Conservation (phyloP, 2,888 invertebrate species). For the Ypsolopha scabrella region DNA sequence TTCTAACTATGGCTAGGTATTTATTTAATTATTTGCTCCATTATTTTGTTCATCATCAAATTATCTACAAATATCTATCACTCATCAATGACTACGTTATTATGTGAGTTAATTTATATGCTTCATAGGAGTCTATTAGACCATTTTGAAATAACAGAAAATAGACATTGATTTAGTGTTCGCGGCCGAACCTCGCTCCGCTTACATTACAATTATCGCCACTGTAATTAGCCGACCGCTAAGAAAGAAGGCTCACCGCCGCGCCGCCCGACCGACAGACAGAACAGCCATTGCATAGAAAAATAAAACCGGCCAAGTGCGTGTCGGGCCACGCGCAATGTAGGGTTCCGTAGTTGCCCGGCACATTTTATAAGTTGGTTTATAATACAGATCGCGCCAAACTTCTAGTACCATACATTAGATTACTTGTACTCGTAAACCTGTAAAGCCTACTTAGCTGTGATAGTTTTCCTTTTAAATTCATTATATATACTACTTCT, state of each 20-base stretch:
- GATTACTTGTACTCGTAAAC: too few species aligned
- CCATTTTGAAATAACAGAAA: constrained; percentile 4
- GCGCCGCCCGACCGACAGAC: constrained; percentile 16
- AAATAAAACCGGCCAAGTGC: constrained; percentile 39
- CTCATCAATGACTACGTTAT: background rate
- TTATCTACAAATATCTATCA: background rate
- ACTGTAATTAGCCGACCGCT: constrained; percentile 27
- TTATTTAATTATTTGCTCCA: too few species aligned
- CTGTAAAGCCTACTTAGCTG: too few species aligned
- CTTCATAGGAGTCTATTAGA: constrained; percentile 9
- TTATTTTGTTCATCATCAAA: too few species aligned
- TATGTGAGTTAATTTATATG: constrained; percentile 7
- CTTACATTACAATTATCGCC: constrained; percentile 39
- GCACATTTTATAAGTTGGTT: background rate
- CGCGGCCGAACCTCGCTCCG: constrained; percentile 13
- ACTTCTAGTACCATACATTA: too few species aligned
- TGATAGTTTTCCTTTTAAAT: too few species aligned
- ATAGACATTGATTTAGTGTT: constrained; percentile 10
- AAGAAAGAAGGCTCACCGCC: constrained; percentile 21
- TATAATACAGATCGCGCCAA: too few species aligned
- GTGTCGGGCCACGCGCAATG: background rate
- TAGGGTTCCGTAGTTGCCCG: background rate
- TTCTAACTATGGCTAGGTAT: too few species aligned
- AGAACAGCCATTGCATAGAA: background rate
- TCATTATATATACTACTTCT: too few species aligned